These are phyloP conservation scores for Saxidomus purpurata DNA, from an alignment of 1,140 invertebrate genomes.

Conservation along the genomic window DNA sequence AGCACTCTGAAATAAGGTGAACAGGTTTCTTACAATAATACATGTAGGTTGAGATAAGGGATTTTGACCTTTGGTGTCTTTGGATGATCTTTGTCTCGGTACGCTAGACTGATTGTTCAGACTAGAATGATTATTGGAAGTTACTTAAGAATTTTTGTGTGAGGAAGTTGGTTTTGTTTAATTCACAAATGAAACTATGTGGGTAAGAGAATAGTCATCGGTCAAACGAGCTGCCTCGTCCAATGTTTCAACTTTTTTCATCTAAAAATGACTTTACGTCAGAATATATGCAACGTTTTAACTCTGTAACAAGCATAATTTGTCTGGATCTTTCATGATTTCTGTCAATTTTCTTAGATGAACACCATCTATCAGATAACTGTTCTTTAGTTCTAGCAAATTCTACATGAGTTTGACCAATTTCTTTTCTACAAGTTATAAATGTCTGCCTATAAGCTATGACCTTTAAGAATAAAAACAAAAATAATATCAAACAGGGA, in stretches of 20 bases:
- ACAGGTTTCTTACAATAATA: conserved; percentile 36
- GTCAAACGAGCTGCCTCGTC: conserved; percentile 3
- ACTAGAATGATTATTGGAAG: background rate
- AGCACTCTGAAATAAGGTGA: conserved; percentile 24
- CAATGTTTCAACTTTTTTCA: conserved; percentile 49
- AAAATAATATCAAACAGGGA: too few species aligned
- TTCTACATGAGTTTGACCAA: conserved; percentile 69
- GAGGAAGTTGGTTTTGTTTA: conserved; percentile 20
- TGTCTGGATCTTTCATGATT: conserved; percentile 67
- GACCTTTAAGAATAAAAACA: conserved; percentile 73
- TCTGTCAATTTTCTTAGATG: too few species aligned
- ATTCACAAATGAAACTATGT: conserved; percentile 16
- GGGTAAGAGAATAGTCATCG: conserved; percentile 17
- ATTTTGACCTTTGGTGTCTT: conserved; percentile 42
- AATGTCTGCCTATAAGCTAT: conserved; percentile 74
- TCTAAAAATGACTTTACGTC: conserved; percentile 62
- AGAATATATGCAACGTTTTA: conserved; percentile 63
- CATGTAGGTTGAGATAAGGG: conserved; percentile 25
- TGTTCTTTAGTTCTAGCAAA: conserved; percentile 65
- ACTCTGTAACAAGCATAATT: conserved; percentile 69
- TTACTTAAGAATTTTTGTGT: background rate
- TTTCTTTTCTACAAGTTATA: conserved; percentile 53
- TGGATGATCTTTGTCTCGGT: background rate
- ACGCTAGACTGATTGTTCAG: background rate
- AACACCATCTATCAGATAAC: conserved; percentile 69